These are phyloP conservation scores for Lasaia peninsularis DNA, from an alignment of 1,140 invertebrate species.

Conservation along the genomic window DNA sequence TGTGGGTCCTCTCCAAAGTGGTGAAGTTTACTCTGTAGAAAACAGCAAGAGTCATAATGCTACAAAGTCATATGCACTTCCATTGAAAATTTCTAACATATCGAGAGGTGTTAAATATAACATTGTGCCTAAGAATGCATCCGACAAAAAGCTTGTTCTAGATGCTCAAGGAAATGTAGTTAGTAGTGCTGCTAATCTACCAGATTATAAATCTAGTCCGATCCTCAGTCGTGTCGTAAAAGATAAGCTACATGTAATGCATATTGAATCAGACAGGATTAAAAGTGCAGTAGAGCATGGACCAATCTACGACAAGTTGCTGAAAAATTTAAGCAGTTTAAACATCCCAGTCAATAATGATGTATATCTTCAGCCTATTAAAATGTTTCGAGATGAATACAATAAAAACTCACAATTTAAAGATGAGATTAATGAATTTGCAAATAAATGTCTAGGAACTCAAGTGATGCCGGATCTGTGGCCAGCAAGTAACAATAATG, in stretches of 20 bases:
- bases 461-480: constrained; percentile 68
- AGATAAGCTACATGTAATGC: constrained; percentile 75
- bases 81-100: constrained; percentile 70
- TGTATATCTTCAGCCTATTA: constrained; percentile 76
- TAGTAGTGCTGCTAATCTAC: constrained; percentile 69
- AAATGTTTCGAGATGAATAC: constrained; percentile 75
- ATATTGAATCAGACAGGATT: constrained; percentile 76
- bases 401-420: constrained; percentile 76
- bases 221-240: constrained; percentile 69
- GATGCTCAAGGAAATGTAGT: constrained; percentile 73
- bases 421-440: constrained; percentile 77
- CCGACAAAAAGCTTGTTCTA: constrained; percentile 72
- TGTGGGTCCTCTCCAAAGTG: constrained; percentile 70
- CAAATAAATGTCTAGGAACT: constrained; percentile 67
- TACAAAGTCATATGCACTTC: constrained; percentile 70
- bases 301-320: constrained; percentile 77
- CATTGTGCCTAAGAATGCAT: constrained; percentile 72
- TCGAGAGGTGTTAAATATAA: constrained; percentile 71
- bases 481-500: constrained; percentile 64
- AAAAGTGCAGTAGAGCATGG: constrained; percentile 79
- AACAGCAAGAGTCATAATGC: constrained; percentile 58
- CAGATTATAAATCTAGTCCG: constrained; percentile 69
- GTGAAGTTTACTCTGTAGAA: constrained; percentile 65
- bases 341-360: constrained; percentile 74
- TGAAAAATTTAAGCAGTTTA: constrained; percentile 75